A percentile compares a stretch with the other conserved stretches of the same genome.
Conservation (phyloP, 2,888 invertebrate genomes). For the Drosophila atripex region DNA sequence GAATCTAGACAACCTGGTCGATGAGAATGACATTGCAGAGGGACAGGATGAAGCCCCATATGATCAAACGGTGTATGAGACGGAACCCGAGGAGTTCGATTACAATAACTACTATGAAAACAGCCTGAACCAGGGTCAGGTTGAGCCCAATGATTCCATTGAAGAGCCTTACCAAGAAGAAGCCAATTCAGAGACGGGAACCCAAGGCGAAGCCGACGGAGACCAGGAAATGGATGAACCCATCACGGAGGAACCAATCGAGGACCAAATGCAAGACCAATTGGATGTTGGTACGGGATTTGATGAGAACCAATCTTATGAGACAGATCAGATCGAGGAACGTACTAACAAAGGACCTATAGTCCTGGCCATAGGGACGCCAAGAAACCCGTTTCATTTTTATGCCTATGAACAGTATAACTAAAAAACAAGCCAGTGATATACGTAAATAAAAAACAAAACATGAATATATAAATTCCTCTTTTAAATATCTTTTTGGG, state of each 20-base stretch:
- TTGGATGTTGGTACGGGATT: background rate
- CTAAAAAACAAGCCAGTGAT: conserved; percentile 4
- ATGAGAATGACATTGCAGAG: conserved; percentile 16
- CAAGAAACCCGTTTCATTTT: conserved; percentile 36
- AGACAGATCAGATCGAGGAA: conserved; percentile 5
- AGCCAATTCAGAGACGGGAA: background rate
- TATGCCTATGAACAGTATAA: conserved; percentile 33
- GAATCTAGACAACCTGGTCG: conserved; percentile 26
- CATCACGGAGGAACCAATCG: conserved; percentile 1
- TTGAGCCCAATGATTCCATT: background rate
- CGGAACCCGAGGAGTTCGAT: conserved; percentile 11
- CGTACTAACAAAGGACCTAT: conserved; percentile 19
- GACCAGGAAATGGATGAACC: conserved; percentile 9
- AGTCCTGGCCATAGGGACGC: conserved; percentile 31
- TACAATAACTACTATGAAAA: conserved; percentile 17
- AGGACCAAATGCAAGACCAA: conserved; percentile 6
- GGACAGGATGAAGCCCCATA: conserved; percentile 2
- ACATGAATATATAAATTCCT: background rate
- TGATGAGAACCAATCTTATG: conserved; percentile 1
- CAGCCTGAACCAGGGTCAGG: background rate
- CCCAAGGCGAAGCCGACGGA: background rate
- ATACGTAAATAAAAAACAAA: conserved; percentile 9
- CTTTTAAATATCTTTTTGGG: background rate
- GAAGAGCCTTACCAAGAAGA: conserved; percentile 18
- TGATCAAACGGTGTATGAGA: background rate